Evolutionary conservation across 2,888 invertebrate species (phyloP).

Genomic region (Yponomeuta cagnagella): DNA sequence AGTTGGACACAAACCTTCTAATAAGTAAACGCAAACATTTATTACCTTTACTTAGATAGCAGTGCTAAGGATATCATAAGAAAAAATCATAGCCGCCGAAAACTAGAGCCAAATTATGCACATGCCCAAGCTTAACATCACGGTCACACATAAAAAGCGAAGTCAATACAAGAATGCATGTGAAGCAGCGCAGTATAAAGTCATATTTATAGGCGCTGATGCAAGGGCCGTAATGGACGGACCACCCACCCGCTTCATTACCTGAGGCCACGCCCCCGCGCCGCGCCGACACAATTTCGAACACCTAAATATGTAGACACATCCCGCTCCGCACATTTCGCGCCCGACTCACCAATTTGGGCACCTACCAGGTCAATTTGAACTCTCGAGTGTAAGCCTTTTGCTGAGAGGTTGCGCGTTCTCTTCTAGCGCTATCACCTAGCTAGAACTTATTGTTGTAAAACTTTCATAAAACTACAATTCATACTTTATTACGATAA

Average conservation of each 20-base stretch:
- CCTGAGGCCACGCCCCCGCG: constrained; percentile 49
- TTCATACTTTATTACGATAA: too few relatives aligned
- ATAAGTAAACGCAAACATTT: too few relatives aligned
- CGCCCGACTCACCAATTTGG: constrained; percentile 37
- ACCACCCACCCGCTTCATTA: constrained; percentile 61
- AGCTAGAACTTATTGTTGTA: too few relatives aligned
- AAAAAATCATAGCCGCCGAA: too few relatives aligned
- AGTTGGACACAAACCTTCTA: too few relatives aligned
- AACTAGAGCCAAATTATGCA: background rate
- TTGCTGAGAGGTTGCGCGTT: background rate
- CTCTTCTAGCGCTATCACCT: too few relatives aligned
- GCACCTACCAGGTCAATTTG: constrained; percentile 31
- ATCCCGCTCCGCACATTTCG: constrained; percentile 32
- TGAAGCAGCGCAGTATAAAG: constrained; percentile 40
- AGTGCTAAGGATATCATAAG: too few relatives aligned
- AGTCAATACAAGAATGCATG: constrained; percentile 42
- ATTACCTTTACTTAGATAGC: too few relatives aligned
- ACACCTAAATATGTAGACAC: constrained; percentile 45
- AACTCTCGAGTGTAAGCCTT: background rate
- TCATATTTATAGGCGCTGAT: constrained; percentile 50
- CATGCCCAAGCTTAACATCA: constrained; percentile 28
- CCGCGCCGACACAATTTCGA: constrained; percentile 50
- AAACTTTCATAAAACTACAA: too few relatives aligned
- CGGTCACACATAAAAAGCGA: constrained; percentile 51
- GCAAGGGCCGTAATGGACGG: constrained; percentile 28